phyloP scores from a whole-genome alignment of 2,888 invertebrate species.

The Cactoblastis cactorum region DNA sequence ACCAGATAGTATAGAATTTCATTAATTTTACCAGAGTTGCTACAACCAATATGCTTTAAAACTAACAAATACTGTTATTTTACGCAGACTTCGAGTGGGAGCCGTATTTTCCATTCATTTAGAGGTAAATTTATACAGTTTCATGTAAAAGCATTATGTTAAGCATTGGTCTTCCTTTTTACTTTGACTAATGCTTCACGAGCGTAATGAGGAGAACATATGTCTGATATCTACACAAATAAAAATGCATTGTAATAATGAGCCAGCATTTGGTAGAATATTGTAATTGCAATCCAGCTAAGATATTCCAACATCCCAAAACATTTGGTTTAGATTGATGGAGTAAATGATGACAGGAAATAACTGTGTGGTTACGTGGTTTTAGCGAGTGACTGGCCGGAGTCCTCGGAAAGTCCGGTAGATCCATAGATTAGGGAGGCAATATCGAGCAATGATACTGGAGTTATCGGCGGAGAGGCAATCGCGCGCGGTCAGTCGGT shows the following conservation, averaged over 20 bases:
- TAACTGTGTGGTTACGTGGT: neutral
- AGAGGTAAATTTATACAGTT: constrained; percentile 10
- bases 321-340: neutral
- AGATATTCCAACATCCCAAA: neutral
- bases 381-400: constrained; percentile 4
- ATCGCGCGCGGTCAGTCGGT: constrained; percentile 68
- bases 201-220: constrained; percentile 3
- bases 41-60: neutral
- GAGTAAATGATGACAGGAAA: constrained; percentile 6
- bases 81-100: neutral
- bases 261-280: neutral
- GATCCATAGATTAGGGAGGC: constrained; percentile 11
- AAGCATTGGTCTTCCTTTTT: constrained; percentile 4
- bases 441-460: constrained; percentile 17
- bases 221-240: neutral
- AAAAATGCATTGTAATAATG: constrained; percentile 5
- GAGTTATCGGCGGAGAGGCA: constrained; percentile 26
- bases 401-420: constrained; percentile 2
- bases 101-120: neutral
- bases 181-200: neutral
- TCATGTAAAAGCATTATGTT: constrained; percentile 9
- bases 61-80: neutral
- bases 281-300: neutral
- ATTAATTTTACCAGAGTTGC: neutral
- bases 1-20: neutral